These are phyloP conservation scores for Machimus atricapillus DNA, from an alignment of 2,888 invertebrate species.

Conservation along the genomic window DNA sequence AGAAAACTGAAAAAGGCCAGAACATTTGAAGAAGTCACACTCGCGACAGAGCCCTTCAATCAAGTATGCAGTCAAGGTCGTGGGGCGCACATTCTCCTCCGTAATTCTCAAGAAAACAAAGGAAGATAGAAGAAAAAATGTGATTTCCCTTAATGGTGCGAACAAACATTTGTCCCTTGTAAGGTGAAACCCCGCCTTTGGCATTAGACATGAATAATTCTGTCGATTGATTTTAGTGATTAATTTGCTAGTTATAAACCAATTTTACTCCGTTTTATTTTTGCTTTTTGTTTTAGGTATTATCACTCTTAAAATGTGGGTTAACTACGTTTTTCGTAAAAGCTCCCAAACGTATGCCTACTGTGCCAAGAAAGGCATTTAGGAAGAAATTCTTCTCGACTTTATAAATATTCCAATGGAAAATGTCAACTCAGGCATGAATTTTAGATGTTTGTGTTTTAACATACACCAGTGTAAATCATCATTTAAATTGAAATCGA, in stretches of 20 bases:
- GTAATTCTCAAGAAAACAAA: background rate
- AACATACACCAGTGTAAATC: background rate
- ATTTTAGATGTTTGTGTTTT: background rate
- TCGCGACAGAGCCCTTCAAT: background rate
- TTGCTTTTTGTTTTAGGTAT: background rate
- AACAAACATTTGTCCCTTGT: conserved; percentile 2
- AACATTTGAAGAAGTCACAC: background rate
- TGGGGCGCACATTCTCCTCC: background rate
- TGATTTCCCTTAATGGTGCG: background rate
- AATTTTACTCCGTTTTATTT: background rate
- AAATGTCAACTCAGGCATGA: background rate
- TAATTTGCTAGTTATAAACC: background rate
- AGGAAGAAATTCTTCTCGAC: background rate
- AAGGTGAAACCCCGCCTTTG: background rate
- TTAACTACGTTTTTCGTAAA: background rate
- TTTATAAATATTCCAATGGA: background rate
- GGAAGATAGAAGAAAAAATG: background rate
- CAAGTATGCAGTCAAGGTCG: background rate
- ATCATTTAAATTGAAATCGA: background rate
- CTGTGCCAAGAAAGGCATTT: background rate
- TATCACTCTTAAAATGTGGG: background rate
- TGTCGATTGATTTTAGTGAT: background rate
- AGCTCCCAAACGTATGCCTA: background rate
- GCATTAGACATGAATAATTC: background rate
- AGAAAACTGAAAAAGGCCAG: background rate